A percentile compares a stretch with the other conserved stretches of the same genome.
Conservation (phyloP, 2,888 invertebrate species). For the Agriopis aurantiaria region DNA sequence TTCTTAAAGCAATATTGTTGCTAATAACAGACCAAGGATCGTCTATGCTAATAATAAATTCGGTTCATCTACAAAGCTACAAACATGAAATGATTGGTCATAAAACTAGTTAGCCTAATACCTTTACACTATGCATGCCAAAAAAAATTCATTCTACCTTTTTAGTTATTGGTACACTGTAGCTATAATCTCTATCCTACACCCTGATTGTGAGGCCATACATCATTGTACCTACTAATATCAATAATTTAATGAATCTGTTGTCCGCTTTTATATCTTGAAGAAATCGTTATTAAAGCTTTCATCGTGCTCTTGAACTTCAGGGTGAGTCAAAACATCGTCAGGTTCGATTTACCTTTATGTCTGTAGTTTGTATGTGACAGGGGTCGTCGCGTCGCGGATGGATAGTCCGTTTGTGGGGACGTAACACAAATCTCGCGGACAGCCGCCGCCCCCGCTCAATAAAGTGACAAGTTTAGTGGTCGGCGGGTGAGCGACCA, state of each 20-base stretch:
- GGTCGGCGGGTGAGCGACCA: constrained; percentile 76
- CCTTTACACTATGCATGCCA: too few relatives aligned
- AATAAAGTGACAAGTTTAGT: constrained; percentile 76
- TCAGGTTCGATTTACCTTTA: constrained; percentile 49
- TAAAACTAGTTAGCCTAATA: too few relatives aligned
- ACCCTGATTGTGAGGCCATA: too few relatives aligned
- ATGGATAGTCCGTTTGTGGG: constrained; percentile 63
- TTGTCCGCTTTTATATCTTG: constrained; percentile 28
- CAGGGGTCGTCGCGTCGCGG: constrained; percentile 60
- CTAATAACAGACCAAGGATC: too few relatives aligned
- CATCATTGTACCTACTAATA: too few relatives aligned
- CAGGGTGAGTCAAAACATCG: constrained; percentile 48
- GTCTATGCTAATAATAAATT: too few relatives aligned
- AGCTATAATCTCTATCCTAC: too few relatives aligned
- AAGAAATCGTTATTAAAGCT: constrained; percentile 33
- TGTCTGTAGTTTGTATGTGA: constrained; percentile 48
- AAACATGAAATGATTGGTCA: too few relatives aligned
- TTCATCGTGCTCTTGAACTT: constrained; percentile 42
- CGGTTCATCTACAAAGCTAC: too few relatives aligned
- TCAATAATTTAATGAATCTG: constrained; percentile 15
- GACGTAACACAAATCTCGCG: constrained; percentile 70
- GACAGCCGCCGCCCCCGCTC: constrained; percentile 74
- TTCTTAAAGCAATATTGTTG: too few relatives aligned
- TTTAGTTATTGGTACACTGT: too few relatives aligned
- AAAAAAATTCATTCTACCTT: too few relatives aligned